Percentiles rank a stretch among this genome's conserved stretches.
These are phyloP conservation scores for Diabrotica balteata DNA, from an alignment of 2,888 invertebrate species.

Conservation along the genomic window DNA sequence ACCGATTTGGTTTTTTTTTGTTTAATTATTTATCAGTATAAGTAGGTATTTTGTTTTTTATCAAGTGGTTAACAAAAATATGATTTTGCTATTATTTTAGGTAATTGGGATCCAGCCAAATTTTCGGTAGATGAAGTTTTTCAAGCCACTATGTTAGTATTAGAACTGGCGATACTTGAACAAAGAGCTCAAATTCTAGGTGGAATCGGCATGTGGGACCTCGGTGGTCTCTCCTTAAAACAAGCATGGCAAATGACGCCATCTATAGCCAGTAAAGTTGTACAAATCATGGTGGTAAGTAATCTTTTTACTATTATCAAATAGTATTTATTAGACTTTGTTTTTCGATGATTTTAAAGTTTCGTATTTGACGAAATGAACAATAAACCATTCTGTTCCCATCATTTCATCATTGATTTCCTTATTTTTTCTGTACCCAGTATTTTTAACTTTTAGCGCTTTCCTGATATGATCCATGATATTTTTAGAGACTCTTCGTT, in stretches of 20 bases:
- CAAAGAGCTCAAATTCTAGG: constrained; percentile 78
- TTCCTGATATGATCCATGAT: too few species aligned
- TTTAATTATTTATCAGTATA: too few species aligned
- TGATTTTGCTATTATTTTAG: constrained; percentile 52
- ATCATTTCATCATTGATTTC: too few species aligned
- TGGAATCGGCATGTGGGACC: constrained; percentile 78
- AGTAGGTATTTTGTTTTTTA: too few species aligned
- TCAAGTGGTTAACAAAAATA: too few species aligned
- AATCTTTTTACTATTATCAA: background rate
- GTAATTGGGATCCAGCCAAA: constrained; percentile 77
- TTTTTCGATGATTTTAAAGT: background rate
- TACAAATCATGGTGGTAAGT: constrained; percentile 75
- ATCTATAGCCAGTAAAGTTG: constrained; percentile 70
- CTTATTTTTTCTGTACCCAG: too few species aligned
- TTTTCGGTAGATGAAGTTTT: constrained; percentile 74
- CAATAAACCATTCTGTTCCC: background rate
- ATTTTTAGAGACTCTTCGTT: too few species aligned
- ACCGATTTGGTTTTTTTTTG: too few species aligned
- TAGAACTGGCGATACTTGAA: constrained; percentile 79
- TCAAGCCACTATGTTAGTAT: constrained; percentile 71
- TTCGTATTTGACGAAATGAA: background rate
- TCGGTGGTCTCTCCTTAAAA: constrained; percentile 72
- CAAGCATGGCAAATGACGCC: constrained; percentile 81
- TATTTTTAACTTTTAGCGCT: too few species aligned
- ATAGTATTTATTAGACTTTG: background rate